Evolutionary conservation across 2,113 vertebrate species (phyloP).

Genomic region (Hystrix brachyura): DNA sequence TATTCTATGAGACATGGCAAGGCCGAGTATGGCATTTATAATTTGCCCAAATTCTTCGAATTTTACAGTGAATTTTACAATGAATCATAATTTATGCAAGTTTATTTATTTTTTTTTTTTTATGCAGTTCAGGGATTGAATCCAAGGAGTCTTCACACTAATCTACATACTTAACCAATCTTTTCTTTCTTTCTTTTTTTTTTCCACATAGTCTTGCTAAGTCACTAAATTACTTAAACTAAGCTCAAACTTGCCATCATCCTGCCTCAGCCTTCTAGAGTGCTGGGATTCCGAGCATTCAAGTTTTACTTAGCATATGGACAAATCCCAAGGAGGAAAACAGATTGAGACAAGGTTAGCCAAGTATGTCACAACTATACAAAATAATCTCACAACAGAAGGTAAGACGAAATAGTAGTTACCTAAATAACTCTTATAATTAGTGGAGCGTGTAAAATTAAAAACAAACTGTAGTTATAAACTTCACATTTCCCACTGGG

Average conservation of each 20-base stretch:
- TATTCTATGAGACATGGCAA: neutral
- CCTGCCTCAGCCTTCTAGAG: neutral
- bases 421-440: neutral
- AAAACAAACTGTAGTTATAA: neutral
- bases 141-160: neutral
- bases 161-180: neutral
- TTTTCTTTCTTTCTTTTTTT: neutral
- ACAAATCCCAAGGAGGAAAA: neutral
- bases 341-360: neutral
- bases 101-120: neutral
- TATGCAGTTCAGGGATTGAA: neutral
- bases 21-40: neutral
- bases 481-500: accelerated
- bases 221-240: neutral
- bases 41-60: neutral
- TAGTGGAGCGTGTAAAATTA: neutral
- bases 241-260: neutral
- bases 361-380: neutral
- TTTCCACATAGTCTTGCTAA: neutral
- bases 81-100: neutral
- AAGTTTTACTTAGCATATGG: neutral
- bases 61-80: neutral
- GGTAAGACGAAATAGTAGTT: neutral
- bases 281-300: neutral
- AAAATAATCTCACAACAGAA: neutral